Evolutionary conservation across 53 echinoderm and acorn worm genomes (phyloP).

Genomic region (Henricia sp.): DNA sequence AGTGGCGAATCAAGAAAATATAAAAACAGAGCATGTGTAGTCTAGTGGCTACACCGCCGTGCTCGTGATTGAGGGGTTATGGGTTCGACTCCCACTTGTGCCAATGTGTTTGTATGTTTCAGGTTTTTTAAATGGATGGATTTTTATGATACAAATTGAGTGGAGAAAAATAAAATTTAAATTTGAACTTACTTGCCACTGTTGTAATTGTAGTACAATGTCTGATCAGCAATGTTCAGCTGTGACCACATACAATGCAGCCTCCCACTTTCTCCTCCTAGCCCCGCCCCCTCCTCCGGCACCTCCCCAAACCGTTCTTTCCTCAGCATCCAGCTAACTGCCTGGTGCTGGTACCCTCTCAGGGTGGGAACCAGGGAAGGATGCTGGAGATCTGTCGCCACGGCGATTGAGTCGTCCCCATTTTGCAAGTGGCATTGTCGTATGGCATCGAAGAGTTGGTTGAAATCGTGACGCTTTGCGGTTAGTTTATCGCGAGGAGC

Average conservation of each 20-base stretch:
- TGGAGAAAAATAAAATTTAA: too few species aligned
- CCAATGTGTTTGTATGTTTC: too few species aligned
- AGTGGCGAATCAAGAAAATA: too few species aligned
- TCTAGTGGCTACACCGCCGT: too few species aligned
- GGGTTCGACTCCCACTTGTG: too few species aligned
- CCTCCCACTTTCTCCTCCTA: neutral
- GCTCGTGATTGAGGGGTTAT: too few species aligned
- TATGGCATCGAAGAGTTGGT: conserved; percentile 76
- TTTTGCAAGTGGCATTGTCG: conserved; percentile 61
- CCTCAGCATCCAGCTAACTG: conserved; percentile 90
- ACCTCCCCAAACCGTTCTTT: conserved; percentile 63
- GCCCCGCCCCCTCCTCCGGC: conserved; percentile 2
- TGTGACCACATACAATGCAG: conserved; percentile 16
- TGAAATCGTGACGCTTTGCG: conserved; percentile 71
- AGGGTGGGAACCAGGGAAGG: conserved; percentile 77
- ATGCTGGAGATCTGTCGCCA: conserved; percentile 66
- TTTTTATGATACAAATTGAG: too few species aligned
- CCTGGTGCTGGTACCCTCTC: conserved; percentile 86
- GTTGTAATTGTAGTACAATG: conserved; percentile 82
- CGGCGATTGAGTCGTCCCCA: conserved; percentile 44
- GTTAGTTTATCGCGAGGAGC: neutral
- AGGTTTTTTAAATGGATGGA: too few species aligned
- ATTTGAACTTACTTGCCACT: conserved; percentile 96
- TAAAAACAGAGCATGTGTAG: too few species aligned
- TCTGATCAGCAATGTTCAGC: conserved; percentile 47